Percentiles rank a stretch among this genome's conserved stretches.
Conservation (phyloP, 2,888 invertebrate genomes). For the Parnassius glacialis region DNA sequence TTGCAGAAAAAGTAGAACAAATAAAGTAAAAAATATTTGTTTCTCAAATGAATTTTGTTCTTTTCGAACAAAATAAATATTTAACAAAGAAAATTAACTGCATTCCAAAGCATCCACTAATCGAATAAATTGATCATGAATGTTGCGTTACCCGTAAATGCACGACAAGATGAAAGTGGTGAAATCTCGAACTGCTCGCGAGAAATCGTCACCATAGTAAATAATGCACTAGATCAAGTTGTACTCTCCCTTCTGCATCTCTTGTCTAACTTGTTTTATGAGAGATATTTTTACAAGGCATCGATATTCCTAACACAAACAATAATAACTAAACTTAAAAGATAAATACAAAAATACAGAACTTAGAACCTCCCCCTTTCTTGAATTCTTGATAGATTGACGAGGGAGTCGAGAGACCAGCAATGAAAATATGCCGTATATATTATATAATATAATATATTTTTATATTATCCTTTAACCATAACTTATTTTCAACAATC, state of each 20-base stretch:
- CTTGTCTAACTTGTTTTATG: conserved; percentile 52
- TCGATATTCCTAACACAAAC: not conserved
- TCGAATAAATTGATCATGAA: conserved; percentile 19
- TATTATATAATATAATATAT: too few relatives aligned
- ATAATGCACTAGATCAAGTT: conserved; percentile 72
- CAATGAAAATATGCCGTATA: too few relatives aligned
- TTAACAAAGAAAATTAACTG: not conserved
- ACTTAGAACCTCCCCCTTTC: too few relatives aligned
- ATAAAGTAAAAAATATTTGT: too few relatives aligned
- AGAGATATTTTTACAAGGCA: conserved; percentile 50
- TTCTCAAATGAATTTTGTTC: too few relatives aligned
- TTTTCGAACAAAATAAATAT: too few relatives aligned
- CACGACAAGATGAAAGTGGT: conserved; percentile 73
- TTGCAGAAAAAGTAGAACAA: too few relatives aligned
- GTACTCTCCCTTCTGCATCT: conserved; percentile 57
- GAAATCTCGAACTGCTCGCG: conserved; percentile 68
- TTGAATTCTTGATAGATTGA: too few relatives aligned
- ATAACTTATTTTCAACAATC: too few relatives aligned
- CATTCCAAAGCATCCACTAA: conserved; percentile 5
- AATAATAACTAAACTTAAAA: not conserved
- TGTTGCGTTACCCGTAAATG: conserved; percentile 38
- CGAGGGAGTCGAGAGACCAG: too few relatives aligned
- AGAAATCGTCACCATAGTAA: conserved; percentile 75
- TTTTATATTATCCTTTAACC: too few relatives aligned
- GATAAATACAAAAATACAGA: too few relatives aligned